Conservation (phyloP, 2,113 vertebrate genomes). For the Falcunculus frontatus region DNA sequence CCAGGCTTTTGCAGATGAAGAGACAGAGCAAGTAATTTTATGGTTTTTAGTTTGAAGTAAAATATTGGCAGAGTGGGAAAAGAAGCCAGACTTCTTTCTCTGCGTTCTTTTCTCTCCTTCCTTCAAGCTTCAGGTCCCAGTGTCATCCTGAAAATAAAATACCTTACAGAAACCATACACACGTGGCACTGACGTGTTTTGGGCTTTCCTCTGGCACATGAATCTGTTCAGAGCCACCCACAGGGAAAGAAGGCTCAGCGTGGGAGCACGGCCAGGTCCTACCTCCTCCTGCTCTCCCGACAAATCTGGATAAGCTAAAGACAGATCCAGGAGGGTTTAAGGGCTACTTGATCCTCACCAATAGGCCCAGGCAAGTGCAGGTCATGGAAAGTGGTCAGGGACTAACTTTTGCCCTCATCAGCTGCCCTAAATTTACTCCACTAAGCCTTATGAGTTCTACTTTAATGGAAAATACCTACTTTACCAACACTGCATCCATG, state of each 20-base stretch:
- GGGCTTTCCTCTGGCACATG: neutral
- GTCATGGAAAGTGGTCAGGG: neutral
- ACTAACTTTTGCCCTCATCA: neutral
- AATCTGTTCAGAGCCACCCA: neutral
- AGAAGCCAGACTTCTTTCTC: neutral
- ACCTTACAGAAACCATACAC: neutral
- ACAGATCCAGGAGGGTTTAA: neutral
- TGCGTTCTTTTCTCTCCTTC: neutral
- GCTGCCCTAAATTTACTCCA: neutral
- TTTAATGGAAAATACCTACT: neutral
- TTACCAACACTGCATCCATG: neutral
- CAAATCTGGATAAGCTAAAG: neutral
- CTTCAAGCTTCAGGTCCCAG: neutral
- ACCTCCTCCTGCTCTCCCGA: neutral
- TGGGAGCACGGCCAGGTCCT: neutral
- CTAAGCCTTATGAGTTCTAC: neutral
- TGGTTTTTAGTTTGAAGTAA: neutral
- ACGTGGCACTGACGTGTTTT: neutral
- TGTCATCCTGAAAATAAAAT: neutral
- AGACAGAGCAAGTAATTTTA: neutral
- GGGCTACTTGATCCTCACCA: neutral
- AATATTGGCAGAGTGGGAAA: neutral
- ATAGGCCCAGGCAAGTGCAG: neutral
- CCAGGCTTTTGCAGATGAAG: neutral
- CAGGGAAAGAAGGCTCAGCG: fast-evolving